Percentiles rank a stretch among this genome's conserved stretches.
phyloP scores from a whole-genome alignment of 2,888 invertebrate genomes.

The Gastracanthus pulcherrimus region DNA sequence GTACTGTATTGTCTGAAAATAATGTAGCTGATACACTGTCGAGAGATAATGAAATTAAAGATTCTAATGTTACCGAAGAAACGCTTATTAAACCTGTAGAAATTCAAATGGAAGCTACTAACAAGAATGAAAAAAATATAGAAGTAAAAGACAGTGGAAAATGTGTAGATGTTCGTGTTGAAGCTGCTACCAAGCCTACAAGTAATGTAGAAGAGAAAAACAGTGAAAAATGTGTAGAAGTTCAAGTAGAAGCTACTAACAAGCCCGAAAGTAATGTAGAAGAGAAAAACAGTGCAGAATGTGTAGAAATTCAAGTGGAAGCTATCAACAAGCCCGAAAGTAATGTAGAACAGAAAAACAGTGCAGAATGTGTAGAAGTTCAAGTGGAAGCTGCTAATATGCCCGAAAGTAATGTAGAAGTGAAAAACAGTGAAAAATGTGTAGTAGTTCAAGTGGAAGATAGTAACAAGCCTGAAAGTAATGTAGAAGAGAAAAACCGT shows the following conservation, averaged over 20 bases:
- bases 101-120: not conserved
- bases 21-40: conserved; percentile 13
- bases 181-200: not conserved
- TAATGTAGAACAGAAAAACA: not conserved
- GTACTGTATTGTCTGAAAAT: not conserved
- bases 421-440: too few relatives aligned
- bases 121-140: conserved; percentile 15
- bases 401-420: not conserved
- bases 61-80: conserved; percentile 35
- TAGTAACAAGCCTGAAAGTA: conserved; percentile 11
- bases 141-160: conserved; percentile 12
- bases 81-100: not conserved
- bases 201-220: not conserved
- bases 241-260: not conserved
- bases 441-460: not conserved
- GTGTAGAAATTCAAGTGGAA: not conserved
- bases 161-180: not conserved
- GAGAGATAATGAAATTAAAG: not conserved
- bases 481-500: conserved; percentile 5
- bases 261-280: not conserved
- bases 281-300: too few relatives aligned
- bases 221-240: too few relatives aligned
- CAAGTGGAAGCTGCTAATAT: not conserved
- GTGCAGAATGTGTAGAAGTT: too few relatives aligned
- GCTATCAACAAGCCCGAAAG: not conserved